A percentile compares a stretch with the other conserved stretches of the same genome.
Evolutionary conservation across 35 echinoderm and acorn worm genomes (phyloP).

Genomic region (Hemicentrotus pulcherrimus): DNA sequence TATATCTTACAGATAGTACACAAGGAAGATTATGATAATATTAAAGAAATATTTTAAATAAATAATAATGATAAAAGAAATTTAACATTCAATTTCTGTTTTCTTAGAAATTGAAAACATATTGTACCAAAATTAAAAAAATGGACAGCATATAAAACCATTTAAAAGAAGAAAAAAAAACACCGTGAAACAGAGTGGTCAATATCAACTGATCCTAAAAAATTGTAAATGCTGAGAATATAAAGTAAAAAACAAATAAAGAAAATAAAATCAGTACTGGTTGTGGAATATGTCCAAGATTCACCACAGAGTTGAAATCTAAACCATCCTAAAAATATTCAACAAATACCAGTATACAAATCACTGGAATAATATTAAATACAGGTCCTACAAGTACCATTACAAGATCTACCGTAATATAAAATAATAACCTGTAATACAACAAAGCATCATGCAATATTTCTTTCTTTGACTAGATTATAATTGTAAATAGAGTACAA

Average conservation of each 20-base stretch:
- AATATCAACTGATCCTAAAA: no score
- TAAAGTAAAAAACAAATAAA: neutral
- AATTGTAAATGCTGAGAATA: neutral
- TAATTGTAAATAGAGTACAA: neutral
- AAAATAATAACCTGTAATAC: neutral
- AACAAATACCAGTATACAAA: neutral
- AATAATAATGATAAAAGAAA: no score
- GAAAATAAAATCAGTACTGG: neutral
- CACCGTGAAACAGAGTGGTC: no score
- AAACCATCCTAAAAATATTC: neutral
- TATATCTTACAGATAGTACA: no score
- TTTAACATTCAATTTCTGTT: no score
- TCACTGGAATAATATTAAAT: neutral
- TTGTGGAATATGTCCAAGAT: neutral
- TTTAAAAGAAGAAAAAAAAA: no score
- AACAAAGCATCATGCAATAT: neutral
- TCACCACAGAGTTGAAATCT: neutral
- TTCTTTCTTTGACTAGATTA: neutral
- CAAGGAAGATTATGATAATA: no score
- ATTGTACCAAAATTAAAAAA: no score
- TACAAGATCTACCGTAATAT: neutral
- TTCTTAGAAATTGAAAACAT: no score
- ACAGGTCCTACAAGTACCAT: neutral
- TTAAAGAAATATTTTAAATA: no score
- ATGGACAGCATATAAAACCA: no score